Evolutionary conservation across 2,113 vertebrate genomes (phyloP), one percentile per base, ranked within the genome.

Genomic region (Gallinago media): DNA sequence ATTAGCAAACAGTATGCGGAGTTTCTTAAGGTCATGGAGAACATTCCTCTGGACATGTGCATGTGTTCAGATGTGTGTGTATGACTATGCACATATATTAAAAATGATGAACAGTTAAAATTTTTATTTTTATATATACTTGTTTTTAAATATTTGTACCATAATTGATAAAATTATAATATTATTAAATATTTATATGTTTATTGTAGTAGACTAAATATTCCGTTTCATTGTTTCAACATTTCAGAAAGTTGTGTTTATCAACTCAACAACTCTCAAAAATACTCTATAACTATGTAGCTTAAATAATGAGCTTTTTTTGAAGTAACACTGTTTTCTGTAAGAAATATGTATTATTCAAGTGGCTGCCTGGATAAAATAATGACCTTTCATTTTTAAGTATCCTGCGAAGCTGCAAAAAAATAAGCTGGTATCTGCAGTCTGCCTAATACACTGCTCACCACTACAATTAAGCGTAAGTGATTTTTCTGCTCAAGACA

Each of bases 401-500:
- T 85, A 61, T 81, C 93, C 92, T 82, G 85, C 80, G 79, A 95
- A 91, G 92, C 67, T 91, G 74, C 55, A 91, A 74, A 93, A 94
- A 93, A 72, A 18, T 75, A 72, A 81, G 73, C 83, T 62, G 29
- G 80, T 94, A 61, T 91, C 92, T 87, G 62, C 83, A 95, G 83
- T n/a, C 61, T 86, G 65, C 61, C 73, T 94, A 91, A 91, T 62
- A 40, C 92, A 65, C 73, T 92, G 92, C 80, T 87, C 56, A 46
- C 85, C 71, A 46, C 88, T 85, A 71, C 83, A 96, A 89, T 96
- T 96, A 96, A 82, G 63, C 88, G 6, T 58, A 92, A 94, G 44
- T 96, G 94, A 96, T 97, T 92, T 97, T 92, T 92, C 88, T 96
- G 95, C 88, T 97, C 92, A 95, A 74, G 95, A 96, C 97, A 96